A percentile compares a stretch with the other conserved stretches of the same genome.
Evolutionary conservation across 2,797 vertebrate genomes (phyloP).

Genomic region (Gorsachius magnificus): DNA sequence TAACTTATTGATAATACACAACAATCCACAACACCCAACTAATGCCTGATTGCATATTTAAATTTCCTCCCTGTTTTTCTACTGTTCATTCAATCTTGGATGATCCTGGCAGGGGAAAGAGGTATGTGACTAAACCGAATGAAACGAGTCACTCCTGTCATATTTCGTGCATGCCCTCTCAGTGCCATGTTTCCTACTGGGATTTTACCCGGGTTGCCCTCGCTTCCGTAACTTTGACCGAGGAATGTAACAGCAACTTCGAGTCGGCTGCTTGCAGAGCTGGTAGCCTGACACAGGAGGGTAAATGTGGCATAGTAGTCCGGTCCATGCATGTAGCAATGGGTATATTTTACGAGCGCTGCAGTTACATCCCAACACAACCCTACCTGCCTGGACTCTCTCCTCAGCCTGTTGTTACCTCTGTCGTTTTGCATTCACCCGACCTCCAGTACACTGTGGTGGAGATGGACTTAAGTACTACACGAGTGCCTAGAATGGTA

Average conservation of each 20-base stretch:
- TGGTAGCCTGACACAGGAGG: conserved; percentile 75
- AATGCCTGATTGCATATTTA: conserved; percentile 86
- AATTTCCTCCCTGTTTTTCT: conserved; percentile 92
- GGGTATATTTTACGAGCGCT: conserved; percentile 79
- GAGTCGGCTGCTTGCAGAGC: conserved; percentile 78
- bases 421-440: conserved; percentile 74
- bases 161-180: conserved; percentile 93
- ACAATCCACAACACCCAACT: conserved; percentile 72
- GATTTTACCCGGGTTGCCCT: conserved; percentile 79
- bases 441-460: conserved; percentile 55
- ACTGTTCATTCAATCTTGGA: conserved; percentile 91
- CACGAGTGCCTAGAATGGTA: conserved; percentile 62
- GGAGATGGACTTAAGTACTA: conserved; percentile 55
- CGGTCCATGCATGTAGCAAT: conserved; percentile 82
- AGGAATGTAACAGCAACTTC: conserved; percentile 85
- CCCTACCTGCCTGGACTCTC: conserved; percentile 78
- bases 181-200: conserved; percentile 82
- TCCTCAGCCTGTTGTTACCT: conserved; percentile 79
- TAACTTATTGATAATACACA: conserved; percentile 71
- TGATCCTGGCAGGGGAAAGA: conserved; percentile 96
- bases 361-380: conserved; percentile 79
- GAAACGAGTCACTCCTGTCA: conserved; percentile 80
- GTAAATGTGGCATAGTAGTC: conserved; percentile 71
- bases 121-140: conserved; percentile 91
- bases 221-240: conserved; percentile 81